A percentile compares a stretch with the other conserved stretches of the same genome.
Conservation (phyloP, 1,140 invertebrate species). For the Drosophila arawakana region DNA sequence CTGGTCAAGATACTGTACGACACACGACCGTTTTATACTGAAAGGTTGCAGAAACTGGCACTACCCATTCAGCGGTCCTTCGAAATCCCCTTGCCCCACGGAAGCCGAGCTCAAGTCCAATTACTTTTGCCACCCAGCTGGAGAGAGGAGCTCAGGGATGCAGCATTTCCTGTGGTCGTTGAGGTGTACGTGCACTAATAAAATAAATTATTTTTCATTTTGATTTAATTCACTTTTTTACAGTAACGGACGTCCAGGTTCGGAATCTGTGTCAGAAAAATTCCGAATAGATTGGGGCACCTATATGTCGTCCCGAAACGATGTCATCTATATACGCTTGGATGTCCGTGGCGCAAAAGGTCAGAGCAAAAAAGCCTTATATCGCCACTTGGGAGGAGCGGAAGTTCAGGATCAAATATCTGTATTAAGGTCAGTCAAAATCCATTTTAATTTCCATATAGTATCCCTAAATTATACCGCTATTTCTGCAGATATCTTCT, state of each 20-base stretch:
- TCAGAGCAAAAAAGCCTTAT: conserved; percentile 91
- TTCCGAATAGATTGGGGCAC: conserved; percentile 95
- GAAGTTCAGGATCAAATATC: conserved; percentile 96
- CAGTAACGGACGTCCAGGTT: conserved; percentile 95
- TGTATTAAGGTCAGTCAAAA: conserved; percentile 88
- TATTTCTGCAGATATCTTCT: conserved; percentile 88
- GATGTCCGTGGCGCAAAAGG: conserved; percentile 94
- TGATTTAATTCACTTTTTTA: conserved; percentile 24
- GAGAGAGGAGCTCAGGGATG: conserved; percentile 92
- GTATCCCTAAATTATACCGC: no score
- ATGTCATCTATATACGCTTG: conserved; percentile 94
- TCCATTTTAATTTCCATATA: neutral
- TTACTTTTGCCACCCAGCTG: conserved; percentile 92
- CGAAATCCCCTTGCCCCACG: conserved; percentile 91
- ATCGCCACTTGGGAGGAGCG: conserved; percentile 91
- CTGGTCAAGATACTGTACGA: conserved; percentile 91
- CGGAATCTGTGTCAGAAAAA: conserved; percentile 93
- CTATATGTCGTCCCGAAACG: conserved; percentile 96
- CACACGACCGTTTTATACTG: conserved; percentile 88
- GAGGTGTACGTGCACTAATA: conserved; percentile 88
- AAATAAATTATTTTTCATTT: neutral
- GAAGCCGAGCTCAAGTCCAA: conserved; percentile 91
- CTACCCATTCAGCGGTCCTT: conserved; percentile 90
- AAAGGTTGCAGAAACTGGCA: conserved; percentile 89
- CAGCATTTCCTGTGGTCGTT: conserved; percentile 93